Conservation (phyloP, 2,113 vertebrate species). For the Hassar affinis region DNA sequence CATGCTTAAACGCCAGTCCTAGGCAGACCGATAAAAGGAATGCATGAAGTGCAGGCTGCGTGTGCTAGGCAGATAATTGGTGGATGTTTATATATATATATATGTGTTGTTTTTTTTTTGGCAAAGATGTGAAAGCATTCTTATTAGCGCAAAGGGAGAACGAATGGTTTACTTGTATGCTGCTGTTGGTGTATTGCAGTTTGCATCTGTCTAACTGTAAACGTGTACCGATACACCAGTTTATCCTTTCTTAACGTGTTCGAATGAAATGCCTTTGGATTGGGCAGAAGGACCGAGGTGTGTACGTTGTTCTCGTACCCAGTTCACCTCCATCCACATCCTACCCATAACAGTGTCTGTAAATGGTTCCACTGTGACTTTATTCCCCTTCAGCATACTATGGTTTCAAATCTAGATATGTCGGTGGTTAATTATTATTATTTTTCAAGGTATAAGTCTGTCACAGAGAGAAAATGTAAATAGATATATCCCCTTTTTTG, state of each 20-base stretch:
- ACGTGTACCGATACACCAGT: background rate
- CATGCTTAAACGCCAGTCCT: background rate
- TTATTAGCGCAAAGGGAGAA: slow-evolving; percentile 5
- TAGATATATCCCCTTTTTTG: slow-evolving; percentile 31
- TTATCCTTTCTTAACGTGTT: background rate
- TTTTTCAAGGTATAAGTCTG: background rate
- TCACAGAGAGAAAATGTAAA: slow-evolving; percentile 36
- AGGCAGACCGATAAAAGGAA: background rate
- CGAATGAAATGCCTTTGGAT: slow-evolving; percentile 1
- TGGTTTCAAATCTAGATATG: background rate
- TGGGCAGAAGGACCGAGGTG: background rate
- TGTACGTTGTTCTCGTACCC: background rate
- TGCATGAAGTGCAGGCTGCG: background rate
- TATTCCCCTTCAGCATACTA: background rate
- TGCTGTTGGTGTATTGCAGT: slow-evolving; percentile 34
- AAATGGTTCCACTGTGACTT: slow-evolving; percentile 50
- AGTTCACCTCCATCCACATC: slow-evolving; percentile 1
- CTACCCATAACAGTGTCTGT: slow-evolving; percentile 28
- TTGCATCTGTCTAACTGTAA: slow-evolving; percentile 13
- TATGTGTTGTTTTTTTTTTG: background rate
- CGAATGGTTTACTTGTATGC: slow-evolving; percentile 19
- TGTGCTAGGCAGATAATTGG: background rate
- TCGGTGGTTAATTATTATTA: no score
- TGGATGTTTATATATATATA: background rate
- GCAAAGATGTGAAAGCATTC: background rate